Percentiles rank a stretch among this genome's conserved stretches.
These are phyloP conservation scores for Orbicella faveolata DNA, from an alignment of 64 coral and sea anemone species.

Conservation along the genomic window DNA sequence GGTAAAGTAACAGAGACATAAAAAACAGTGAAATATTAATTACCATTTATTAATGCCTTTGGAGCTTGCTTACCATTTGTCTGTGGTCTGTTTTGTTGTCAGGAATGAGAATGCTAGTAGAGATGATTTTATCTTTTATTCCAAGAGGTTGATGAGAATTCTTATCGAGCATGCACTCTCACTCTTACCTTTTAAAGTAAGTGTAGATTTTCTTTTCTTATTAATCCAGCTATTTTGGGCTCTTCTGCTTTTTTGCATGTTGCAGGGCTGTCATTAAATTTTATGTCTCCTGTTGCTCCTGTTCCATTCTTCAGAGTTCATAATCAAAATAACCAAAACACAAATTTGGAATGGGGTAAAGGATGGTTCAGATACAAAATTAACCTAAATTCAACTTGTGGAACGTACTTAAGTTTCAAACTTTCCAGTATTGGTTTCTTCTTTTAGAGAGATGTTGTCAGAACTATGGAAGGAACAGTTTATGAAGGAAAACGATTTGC, in stretches of 20 bases:
- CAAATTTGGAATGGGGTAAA: no score
- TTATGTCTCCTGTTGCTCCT: no score
- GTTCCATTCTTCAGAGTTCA: no score
- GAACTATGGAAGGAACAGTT: slow-evolving; percentile 54
- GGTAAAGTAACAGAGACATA: background rate
- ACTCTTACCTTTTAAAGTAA: slow-evolving; percentile 93
- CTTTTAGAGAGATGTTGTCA: slow-evolving; percentile 63
- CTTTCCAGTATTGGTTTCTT: background rate
- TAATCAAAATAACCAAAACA: no score
- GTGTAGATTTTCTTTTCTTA: background rate
- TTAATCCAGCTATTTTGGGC: no score
- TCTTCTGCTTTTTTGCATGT: no score
- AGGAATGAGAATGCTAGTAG: slow-evolving; percentile 80
- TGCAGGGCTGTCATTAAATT: no score
- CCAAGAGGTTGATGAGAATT: slow-evolving; percentile 96
- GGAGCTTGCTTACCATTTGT: background rate
- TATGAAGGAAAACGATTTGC: slow-evolving; percentile 92
- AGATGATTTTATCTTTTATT: slow-evolving; percentile 99
- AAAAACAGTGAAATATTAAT: background rate
- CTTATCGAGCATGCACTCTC: slow-evolving; percentile 97
- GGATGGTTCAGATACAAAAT: no score
- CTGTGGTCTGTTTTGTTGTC: background rate
- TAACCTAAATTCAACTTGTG: background rate
- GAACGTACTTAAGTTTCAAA: background rate
- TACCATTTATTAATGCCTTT: background rate